Conservation (phyloP, 2,888 invertebrate species). For the Uloborus plumipes region DNA sequence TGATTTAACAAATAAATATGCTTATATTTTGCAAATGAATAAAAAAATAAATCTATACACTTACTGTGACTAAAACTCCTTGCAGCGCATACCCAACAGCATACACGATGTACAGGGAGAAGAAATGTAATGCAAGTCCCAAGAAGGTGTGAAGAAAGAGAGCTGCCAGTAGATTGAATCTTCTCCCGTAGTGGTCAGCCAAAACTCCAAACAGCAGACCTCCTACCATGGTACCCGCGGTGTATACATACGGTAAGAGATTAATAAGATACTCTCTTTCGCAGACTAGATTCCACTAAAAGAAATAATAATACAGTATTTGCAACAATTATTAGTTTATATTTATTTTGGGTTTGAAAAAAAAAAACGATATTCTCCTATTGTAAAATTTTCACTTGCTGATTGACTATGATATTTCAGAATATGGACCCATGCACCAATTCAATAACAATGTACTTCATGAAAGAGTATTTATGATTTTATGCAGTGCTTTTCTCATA, state of each 20-base stretch:
- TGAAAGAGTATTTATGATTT: too few relatives aligned
- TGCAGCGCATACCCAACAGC: slow-evolving; percentile 47
- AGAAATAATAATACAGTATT: slow-evolving; percentile 23
- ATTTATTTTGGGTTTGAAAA: background rate
- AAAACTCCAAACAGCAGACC: slow-evolving; percentile 63
- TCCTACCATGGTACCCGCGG: slow-evolving; percentile 62
- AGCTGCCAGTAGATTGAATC: slow-evolving; percentile 41
- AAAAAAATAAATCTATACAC: background rate
- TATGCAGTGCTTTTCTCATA: too few relatives aligned
- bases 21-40: too few relatives aligned
- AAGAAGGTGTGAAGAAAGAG: slow-evolving; percentile 47
- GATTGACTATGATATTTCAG: too few relatives aligned
- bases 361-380: background rate
- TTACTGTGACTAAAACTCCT: slow-evolving; percentile 57
- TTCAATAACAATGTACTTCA: too few relatives aligned
- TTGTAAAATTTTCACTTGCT: background rate
- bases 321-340: too few relatives aligned
- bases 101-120: slow-evolving; percentile 34
- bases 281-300: slow-evolving; percentile 66
- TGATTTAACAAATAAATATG: too few relatives aligned
- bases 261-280: slow-evolving; percentile 63
- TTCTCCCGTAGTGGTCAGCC: slow-evolving; percentile 65
- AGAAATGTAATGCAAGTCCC: slow-evolving; percentile 46
- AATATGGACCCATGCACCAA: too few relatives aligned
- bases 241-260: slow-evolving; percentile 61